Evolutionary conservation across 2,888 invertebrate species (phyloP), one percentile per base, ranked within the genome.

Genomic region (Phengaris arion): DNA sequence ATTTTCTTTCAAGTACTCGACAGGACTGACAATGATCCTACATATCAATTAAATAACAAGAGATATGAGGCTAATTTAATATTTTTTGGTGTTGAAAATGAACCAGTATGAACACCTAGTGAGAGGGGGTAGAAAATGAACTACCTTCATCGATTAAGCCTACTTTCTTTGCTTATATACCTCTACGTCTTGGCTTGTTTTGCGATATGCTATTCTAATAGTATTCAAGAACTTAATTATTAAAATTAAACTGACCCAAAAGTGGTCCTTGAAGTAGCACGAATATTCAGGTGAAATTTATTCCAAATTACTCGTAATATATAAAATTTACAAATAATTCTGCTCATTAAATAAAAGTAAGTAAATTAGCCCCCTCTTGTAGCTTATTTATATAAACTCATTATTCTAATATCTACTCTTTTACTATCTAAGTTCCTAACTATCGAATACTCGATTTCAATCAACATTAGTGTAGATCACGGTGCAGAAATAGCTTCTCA

Each of bases 361-460:
- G 57, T 9, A 45, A 45, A 6, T 1, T 6, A 35, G 35, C 51
- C 72, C 22, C 54, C 72, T 52, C 72, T 51, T 22, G 10, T 70
- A 52, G 35, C n/a, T 22, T 52, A 52, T 72, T 51, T 52, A 22
- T 48, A 5, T 15, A 6, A 45, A 45, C 13, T 68, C 35, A 45
- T 51, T 22, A 52, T 22, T 70, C 10, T 12, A 70, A 72, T 70
- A 15, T 22, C 12, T 70, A n/a, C 51, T 22, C 35, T 52, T 72
- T 52, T 13, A 54, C 48, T 72, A 46, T 46, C 46, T 46, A 72
- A 54, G 72, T 72, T 72, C 72, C 72, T 72, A 69, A 69, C 68
- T 48, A 51, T 45, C 69, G 54, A 52, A 72, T 72, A 72, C 72
- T 72, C 72, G 72, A 35, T 54, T 52, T 72, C 35, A 72, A 72